Base-by-base conservation (phyloP, 2,113 vertebrate species). In the Corythoichthys haematopterus region DNA sequence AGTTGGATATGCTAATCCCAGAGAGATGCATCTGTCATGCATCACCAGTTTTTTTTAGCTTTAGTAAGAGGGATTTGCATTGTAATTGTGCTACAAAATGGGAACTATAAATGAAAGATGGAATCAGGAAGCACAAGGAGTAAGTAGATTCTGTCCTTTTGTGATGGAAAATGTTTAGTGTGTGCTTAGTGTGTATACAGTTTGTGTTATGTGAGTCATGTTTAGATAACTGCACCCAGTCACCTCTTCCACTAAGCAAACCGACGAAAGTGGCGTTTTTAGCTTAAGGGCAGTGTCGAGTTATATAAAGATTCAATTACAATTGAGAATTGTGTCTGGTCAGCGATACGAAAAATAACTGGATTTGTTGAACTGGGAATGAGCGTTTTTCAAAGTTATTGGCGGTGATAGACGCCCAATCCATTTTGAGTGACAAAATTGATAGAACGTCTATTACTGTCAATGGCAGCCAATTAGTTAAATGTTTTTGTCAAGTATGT, bases 241-340 rank as follows among this genome's bases (percentile, higher is more conserved):
- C 9, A 40, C 68, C 33, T 43, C 36, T 28, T 48, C 37, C 37
- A 69, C 45, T 47, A 65, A 72, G 51, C 64, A 74, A 70, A 60
- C 45, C 15, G n/a, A 63, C 3, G 13, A 65, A 13, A 37, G 38
- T 38, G 36, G 59, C 11, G 16, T 33, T 40, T 71, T 2, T n/a
- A 9, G 53, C 36, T 52, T 16, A 33, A 59, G 53, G 10, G 15
- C 33, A 67, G 43, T 38, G 5, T 20, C 7, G 33, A 57, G 52
- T 56, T 66, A 52, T n/a, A 38, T 52, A 40, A 20, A 52, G 35
- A 15, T 56, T 15, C 8, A 55, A 45, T 66, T 66, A 38, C 38
- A 45, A 45, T 56, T 56, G 38, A 56, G 50, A 45, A 45, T 9
- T 57, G 55, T 36, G 55, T 57, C 55, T 14, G 12, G 1, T 57